Evolutionary conservation across 2,888 invertebrate genomes (phyloP).

Genomic region (Polydrusus pterygomalis): DNA sequence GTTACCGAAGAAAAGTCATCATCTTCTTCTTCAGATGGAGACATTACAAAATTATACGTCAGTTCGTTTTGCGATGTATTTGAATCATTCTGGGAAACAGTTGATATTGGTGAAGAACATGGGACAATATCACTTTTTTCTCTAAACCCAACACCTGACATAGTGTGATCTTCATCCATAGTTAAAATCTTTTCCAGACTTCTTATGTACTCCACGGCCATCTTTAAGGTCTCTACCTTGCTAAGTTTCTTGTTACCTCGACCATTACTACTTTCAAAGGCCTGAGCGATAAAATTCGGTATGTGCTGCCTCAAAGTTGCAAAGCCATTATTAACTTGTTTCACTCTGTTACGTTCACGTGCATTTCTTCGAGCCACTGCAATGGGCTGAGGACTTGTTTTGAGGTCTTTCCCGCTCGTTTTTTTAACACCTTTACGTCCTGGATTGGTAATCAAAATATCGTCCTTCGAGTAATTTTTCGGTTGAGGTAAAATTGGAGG

Average conservation of each 20-base stretch:
- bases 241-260: slow-evolving; percentile 85
- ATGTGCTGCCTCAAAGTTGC: slow-evolving; percentile 91
- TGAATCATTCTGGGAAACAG: slow-evolving; percentile 42
- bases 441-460: slow-evolving; percentile 67
- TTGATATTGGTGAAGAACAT: slow-evolving; percentile 64
- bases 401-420: slow-evolving; percentile 62
- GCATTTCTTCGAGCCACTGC: slow-evolving; percentile 93
- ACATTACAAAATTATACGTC: slow-evolving; percentile 61
- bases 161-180: slow-evolving; percentile 75
- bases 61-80: slow-evolving; percentile 32
- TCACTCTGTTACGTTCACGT: slow-evolving; percentile 93
- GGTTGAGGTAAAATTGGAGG: slow-evolving; percentile 71
- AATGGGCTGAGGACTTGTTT: slow-evolving; percentile 79
- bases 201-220: slow-evolving; percentile 93
- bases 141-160: slow-evolving; percentile 36
- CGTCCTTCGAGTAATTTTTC: slow-evolving; percentile 62
- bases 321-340: slow-evolving; percentile 94
- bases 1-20: slow-evolving; percentile 71
- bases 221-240: slow-evolving; percentile 91
- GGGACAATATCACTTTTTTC: slow-evolving; percentile 67
- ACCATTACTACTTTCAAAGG: slow-evolving; percentile 79
- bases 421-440: slow-evolving; percentile 69
- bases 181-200: slow-evolving; percentile 85
- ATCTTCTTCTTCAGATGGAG: slow-evolving; percentile 75
- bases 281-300: slow-evolving; percentile 86